Evolutionary conservation across 2,797 vertebrate genomes (phyloP).

Genomic region (Ctenopoma kingsleyae): DNA sequence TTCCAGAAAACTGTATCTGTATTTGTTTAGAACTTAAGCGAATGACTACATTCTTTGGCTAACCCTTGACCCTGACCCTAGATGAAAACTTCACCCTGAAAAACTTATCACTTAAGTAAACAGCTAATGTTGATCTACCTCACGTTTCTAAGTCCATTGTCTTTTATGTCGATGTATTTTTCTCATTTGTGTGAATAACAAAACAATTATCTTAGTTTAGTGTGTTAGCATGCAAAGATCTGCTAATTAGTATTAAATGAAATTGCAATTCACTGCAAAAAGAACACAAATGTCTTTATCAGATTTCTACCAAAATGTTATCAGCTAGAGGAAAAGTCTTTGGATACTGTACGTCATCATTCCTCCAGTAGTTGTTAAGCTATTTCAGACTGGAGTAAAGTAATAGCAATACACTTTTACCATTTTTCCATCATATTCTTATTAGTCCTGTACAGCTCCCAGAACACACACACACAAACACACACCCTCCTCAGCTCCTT

Average conservation of each 20-base stretch:
- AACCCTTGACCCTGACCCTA: slow-evolving; percentile 55
- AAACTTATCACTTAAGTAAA: slow-evolving; percentile 41
- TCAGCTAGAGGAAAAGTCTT: too few relatives aligned
- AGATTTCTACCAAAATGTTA: too few relatives aligned
- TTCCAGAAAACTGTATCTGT: slow-evolving; percentile 14
- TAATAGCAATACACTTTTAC: too few relatives aligned
- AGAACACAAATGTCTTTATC: too few relatives aligned
- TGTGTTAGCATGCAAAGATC: not conserved
- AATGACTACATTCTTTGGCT: slow-evolving; percentile 36
- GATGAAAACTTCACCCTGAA: slow-evolving; percentile 45
- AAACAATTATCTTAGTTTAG: too few relatives aligned
- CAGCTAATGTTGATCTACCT: slow-evolving; percentile 24
- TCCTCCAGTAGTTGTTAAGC: too few relatives aligned
- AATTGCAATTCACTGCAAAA: too few relatives aligned
- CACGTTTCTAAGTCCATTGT: slow-evolving; percentile 1
- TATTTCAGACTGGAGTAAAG: too few relatives aligned
- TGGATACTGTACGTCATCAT: too few relatives aligned
- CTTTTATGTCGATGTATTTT: not conserved
- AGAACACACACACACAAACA: slow-evolving; percentile 40
- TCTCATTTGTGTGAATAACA: slow-evolving; percentile 6
- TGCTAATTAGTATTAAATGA: not conserved
- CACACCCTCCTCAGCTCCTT: slow-evolving; percentile 41
- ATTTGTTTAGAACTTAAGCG: slow-evolving; percentile 20
- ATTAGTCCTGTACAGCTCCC: slow-evolving; percentile 17
- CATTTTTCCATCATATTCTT: slow-evolving; percentile 4